Base-by-base conservation (phyloP, 1,140 invertebrate genomes). In the Hyposmocoma kahamanoa region DNA sequence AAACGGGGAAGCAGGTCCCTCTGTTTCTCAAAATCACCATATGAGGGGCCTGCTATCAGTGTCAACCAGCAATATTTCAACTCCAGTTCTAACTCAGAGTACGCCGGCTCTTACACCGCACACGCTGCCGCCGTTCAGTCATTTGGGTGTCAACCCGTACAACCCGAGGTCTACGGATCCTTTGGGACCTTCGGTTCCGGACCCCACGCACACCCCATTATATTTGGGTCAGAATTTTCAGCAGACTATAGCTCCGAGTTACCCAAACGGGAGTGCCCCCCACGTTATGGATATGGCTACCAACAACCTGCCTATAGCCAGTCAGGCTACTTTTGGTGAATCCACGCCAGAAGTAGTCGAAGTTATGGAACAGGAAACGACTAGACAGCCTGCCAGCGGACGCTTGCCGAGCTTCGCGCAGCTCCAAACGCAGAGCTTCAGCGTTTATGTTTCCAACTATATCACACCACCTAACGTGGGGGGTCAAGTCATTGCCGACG, bases 1-100 rank as follows among this genome's bases (percentile, higher is more conserved):
- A 95, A 95, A 95, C 93, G 93, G 92, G 92, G 91, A 93, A 90
- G 93, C 93, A 94, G 93, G 89, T 90, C 89, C 88, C 89, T 90
- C 88, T 88, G 88, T 88, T 88, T 86, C 87, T 72, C 84, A 87
- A 88, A 89, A 89, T 88, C 91, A 93, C 88, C 91, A 88, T 89
- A 89, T 92, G 92, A 92, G 92, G 92, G 92, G 92, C 93, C 93
- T 94, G 92, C 92, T 92, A 86, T 90, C 91, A 86, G 87, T 86
- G 76, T 87, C 87, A 87, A 89, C 82, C 87, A 84, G 87, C 85
- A 87, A 83, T 86, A 80, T 84, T 86, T 67, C 74, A 86, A 86
- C 78, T 50, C 83, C 82, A 67, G 76, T 84, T 57, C 83, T 87
- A 67, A 85, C 85, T 20, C 84, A 87, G 86, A 87, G 53, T 89